These are phyloP conservation scores for Charaxes varanes DNA, from an alignment of 1,140 invertebrate species.

Conservation along the genomic window DNA sequence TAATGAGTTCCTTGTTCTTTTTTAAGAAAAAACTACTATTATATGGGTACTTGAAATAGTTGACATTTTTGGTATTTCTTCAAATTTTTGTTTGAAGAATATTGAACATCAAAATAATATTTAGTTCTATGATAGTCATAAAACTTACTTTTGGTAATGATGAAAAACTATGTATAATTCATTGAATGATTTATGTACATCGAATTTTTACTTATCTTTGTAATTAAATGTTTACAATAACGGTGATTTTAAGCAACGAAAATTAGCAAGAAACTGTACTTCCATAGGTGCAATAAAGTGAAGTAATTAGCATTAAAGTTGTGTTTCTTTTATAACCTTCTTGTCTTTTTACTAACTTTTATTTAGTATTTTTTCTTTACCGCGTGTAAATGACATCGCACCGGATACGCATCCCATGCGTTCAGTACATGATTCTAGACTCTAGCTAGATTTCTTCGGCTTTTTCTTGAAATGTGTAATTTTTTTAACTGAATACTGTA, in stretches of 20 bases:
- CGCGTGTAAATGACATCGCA: no score
- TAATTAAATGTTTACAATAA: slow-evolving; percentile 16
- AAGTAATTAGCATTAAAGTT: slow-evolving; percentile 46
- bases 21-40: slow-evolving; percentile 30
- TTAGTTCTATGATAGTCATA: slow-evolving; percentile 2
- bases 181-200: slow-evolving; percentile 7
- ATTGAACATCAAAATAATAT: neutral
- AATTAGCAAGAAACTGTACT: slow-evolving; percentile 64
- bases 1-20: slow-evolving; percentile 64
- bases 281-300: slow-evolving; percentile 70
- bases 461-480: no score
- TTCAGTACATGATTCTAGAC: no score
- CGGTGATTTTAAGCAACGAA: slow-evolving; percentile 44
- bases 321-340: slow-evolving; percentile 31
- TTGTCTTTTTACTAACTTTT: slow-evolving; percentile 2
- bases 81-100: slow-evolving; percentile 5
- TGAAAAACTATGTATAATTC: slow-evolving; percentile 9
- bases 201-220: slow-evolving; percentile 13
- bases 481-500: no score
- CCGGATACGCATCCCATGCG: no score
- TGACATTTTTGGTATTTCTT: slow-evolving; percentile 17
- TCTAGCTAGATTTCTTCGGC: no score
- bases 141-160: neutral
- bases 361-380: no score
- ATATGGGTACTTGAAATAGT: slow-evolving; percentile 32